Base-by-base conservation (phyloP, 2,113 vertebrate genomes). In the Centropristis striata region DNA sequence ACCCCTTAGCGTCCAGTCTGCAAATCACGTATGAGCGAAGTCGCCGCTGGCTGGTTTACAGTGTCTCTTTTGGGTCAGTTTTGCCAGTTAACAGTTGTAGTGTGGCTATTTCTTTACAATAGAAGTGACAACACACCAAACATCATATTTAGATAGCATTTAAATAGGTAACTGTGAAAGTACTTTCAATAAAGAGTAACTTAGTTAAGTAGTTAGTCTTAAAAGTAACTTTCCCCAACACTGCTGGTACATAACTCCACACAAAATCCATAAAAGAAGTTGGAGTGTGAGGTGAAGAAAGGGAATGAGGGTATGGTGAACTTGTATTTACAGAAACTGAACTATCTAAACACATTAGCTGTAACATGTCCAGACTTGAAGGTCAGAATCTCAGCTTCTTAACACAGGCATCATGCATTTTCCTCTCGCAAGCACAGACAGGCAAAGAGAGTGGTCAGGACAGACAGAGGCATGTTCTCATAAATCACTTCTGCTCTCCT, bases 261-360 rank as follows among this genome's bases (percentile, higher is more conserved):
- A 41, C 2, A 28, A 7, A 18, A n/a, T 16, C 42, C n/a, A 10
- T 4, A 36, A 68, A 13, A 53, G 50, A 13, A 16, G 5, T 14
- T 8, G 10, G 41, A 27, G 50, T 4, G 49, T 4, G 78, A 28
- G 42, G 28, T 39, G 68, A 37, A 66, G 78, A 58, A 50, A 76
- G 66, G 37, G n/a, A 42, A 7, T 28, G 49, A 32, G 11, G 53
- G 50, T 66, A 69, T 64, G 51, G 54, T 53, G 69, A 66, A 47
- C 70, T 50, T 66, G 54, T 65, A 72, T 60, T 50, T 65, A 86
- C 85, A 80, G 51, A 79, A 5, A 27, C 47, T 66, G 53, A 83
- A 58, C 58, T 41, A 39, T 72, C 60, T 65, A 86, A 87, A 89
- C 80, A 80, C 69, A 84, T 88, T 80, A 83, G 60, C 4, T 21